These are phyloP conservation scores for Columba guinea DNA, from an alignment of 2,797 vertebrate species.

Conservation along the genomic window DNA sequence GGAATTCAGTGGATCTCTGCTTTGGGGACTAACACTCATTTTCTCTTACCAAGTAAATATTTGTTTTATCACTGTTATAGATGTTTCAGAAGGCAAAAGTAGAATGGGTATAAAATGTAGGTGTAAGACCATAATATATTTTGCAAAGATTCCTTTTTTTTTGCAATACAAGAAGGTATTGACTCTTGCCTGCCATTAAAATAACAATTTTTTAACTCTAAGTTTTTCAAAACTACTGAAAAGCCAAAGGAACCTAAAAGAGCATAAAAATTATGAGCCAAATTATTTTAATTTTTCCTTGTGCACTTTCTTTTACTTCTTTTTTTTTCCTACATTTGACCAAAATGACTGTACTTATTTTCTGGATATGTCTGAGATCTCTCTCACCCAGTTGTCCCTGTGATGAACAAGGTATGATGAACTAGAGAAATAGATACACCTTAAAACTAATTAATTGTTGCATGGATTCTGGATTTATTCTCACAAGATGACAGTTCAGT, in stretches of 20 bases:
- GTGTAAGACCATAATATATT: not conserved
- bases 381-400: not conserved
- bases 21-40: not conserved
- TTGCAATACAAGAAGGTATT: not conserved
- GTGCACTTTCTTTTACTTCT: not conserved
- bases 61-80: not conserved
- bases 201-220: not conserved
- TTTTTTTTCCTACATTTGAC: not conserved
- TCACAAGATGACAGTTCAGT: not conserved
- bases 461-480: not conserved
- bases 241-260: not conserved
- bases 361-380: not conserved
- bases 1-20: not conserved
- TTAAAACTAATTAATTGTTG: not conserved
- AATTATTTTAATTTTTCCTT: not conserved
- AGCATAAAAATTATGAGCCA: not conserved
- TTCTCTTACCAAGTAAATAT: not conserved
- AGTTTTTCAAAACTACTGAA: not conserved
- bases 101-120: not conserved
- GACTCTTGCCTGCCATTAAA: not conserved
- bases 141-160: not conserved
- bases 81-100: not conserved
- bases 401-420: not conserved
- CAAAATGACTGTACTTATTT: not conserved
- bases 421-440: not conserved